Conservation (phyloP, 1,140 invertebrate genomes). For the Drosophila paulistorum region DNA sequence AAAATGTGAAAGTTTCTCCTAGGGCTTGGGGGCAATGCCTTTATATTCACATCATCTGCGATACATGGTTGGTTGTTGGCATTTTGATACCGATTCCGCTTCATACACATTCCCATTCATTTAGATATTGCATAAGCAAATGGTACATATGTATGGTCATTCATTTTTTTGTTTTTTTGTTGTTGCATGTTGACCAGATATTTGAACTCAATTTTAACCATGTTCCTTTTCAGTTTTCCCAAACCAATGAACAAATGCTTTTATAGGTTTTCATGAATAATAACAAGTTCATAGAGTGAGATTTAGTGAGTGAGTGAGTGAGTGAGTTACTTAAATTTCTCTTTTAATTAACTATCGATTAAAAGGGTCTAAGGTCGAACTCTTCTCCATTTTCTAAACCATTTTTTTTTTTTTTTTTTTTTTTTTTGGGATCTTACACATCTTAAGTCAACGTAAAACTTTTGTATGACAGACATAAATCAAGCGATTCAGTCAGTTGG, state of each 20-base stretch:
- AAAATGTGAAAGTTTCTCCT: constrained; percentile 33
- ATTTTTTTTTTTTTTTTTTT: too few relatives aligned
- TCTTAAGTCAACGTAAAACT: background rate
- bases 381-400: too few relatives aligned
- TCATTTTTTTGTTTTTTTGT: constrained; percentile 28
- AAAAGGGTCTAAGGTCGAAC: too few relatives aligned
- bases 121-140: constrained; percentile 38
- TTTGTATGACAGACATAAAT: constrained; percentile 40
- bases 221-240: background rate
- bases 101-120: background rate
- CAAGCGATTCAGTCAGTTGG: constrained; percentile 61
- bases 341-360: too few relatives aligned
- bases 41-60: background rate
- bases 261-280: too few relatives aligned
- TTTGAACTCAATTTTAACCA: constrained; percentile 25
- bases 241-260: too few relatives aligned
- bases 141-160: too few relatives aligned
- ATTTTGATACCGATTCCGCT: constrained; percentile 22
- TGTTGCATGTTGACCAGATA: constrained; percentile 61
- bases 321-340: too few relatives aligned
- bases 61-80: background rate
- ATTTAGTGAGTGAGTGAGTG: too few relatives aligned
- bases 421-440: background rate
- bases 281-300: too few relatives aligned
- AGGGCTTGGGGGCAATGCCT: constrained; percentile 46